Base-by-base conservation (phyloP, 2,797 vertebrate species). In the Varecia variegata region DNA sequence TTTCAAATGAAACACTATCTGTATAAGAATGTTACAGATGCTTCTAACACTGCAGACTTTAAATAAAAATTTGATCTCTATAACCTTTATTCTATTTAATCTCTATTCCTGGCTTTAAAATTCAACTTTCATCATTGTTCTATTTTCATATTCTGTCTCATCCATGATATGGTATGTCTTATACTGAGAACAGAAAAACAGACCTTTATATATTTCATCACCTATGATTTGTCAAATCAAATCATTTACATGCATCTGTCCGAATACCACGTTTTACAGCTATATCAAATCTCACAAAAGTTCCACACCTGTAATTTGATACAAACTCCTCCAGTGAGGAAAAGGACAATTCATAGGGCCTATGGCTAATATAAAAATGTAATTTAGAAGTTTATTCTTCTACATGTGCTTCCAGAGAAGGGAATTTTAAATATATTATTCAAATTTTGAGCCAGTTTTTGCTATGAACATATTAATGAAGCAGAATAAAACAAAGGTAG, bases 381-480 rank as follows among this genome's bases (percentile, higher is more conserved):
- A 80, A 79, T 74, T 89, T 17, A 40, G 12, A 88, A 95, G 68
- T 47, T 3, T 13, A 30, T 67, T 45, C 27, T 91, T 58, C 12
- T 82, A 13, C 5, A 47, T 54, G 13, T 70, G 65, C 47, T 83
- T 96, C 54, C 43, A 88, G 60, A 80, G 43, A 90, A 60, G 10
- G n/a, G 58, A 80, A 93, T 93, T 82, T 95, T 79, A 76, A 88
- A 68, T 90, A n/a, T 54, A 2, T 88, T 93, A 47, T 89, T 67
- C 3, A 14, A 88, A 45, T 54, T 93, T 84, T 70, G 67, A 92
- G 45, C 90, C 83, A 95, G 7, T 43, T 93, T 95, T 95, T 93
- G 9, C 62, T 96, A 52, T 88, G 40, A 88, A 60, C 67, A n/a
- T 90, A 86, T 90, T 93, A 97, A 90, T 80, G 60, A 95, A 96